Percentiles rank a stretch among this genome's conserved stretches.
These are phyloP conservation scores for Montifringilla adamsi DNA, from an alignment of 2,113 vertebrate species.

Conservation along the genomic window DNA sequence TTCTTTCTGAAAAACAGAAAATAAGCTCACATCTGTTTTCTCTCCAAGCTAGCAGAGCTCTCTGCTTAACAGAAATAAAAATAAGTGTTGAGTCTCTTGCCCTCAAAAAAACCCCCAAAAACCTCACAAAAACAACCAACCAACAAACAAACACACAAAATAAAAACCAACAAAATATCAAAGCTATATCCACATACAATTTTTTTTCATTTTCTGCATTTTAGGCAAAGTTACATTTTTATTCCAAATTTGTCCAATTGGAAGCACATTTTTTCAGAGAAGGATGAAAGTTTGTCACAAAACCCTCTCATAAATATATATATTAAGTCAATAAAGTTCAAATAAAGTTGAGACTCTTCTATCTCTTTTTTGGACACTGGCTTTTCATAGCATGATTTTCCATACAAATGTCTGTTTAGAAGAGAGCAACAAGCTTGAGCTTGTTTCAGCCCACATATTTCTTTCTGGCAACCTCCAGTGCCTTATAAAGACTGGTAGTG, in stretches of 20 bases:
- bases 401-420: not conserved
- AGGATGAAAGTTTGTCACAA: not conserved
- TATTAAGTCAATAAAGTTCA: not conserved
- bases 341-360: not conserved
- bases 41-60: not conserved
- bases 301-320: not conserved
- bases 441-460: rapidly evolving
- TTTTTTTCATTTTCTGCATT: not conserved
- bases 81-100: not conserved
- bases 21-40: not conserved
- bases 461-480: rapidly evolving
- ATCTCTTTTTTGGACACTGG: not conserved
- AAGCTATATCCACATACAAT: not conserved
- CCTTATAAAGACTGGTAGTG: rapidly evolving
- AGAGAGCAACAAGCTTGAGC: rapidly evolving
- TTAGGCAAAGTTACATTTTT: not conserved
- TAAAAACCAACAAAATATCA: not conserved
- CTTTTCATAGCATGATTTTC: not conserved
- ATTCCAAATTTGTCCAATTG: not conserved
- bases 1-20: not conserved
- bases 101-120: not conserved
- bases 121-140: not conserved
- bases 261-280: not conserved
- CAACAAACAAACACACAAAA: not conserved
- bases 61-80: conserved; percentile 1